Conservation (phyloP, 2,888 invertebrate species). For the Augochlorella aurata region DNA sequence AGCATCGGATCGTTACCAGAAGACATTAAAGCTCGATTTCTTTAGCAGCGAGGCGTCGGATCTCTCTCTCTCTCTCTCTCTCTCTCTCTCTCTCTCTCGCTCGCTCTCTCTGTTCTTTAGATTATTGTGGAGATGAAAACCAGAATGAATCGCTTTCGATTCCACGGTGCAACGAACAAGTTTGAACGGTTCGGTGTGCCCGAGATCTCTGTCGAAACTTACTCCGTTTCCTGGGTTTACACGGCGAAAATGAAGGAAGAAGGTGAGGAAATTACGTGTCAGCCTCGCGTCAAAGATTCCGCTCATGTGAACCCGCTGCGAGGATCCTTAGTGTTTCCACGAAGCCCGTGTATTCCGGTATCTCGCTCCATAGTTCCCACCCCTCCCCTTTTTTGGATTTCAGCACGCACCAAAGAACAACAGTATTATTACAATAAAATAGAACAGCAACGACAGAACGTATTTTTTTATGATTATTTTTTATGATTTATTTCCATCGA, state of each 20-base stretch:
- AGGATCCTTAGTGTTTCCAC: constrained; percentile 18
- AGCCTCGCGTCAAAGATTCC: constrained; percentile 70
- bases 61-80: not conserved
- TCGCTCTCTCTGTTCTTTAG: not conserved
- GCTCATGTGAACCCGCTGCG: constrained; percentile 39
- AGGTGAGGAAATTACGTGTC: constrained; percentile 74
- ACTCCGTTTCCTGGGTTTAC: constrained; percentile 41
- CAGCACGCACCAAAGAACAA: too few species aligned
- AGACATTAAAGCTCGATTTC: not conserved
- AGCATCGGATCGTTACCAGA: not conserved
- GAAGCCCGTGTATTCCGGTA: not conserved
- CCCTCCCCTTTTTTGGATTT: not conserved
- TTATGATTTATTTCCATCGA: too few species aligned
- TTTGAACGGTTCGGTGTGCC: constrained; percentile 29
- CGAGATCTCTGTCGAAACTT: constrained; percentile 36
- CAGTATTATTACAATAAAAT: not conserved
- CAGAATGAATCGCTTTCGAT: constrained; percentile 36
- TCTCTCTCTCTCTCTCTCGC: not conserved
- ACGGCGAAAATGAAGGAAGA: constrained; percentile 48
- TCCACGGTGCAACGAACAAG: constrained; percentile 27
- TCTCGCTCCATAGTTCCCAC: not conserved
- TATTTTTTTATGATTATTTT: too few species aligned
- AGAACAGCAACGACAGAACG: too few species aligned
- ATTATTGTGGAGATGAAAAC: constrained; percentile 4
- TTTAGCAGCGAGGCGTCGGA: not conserved